Conservation (phyloP, 1,140 invertebrate genomes). For the Trichonephila clavipes region DNA sequence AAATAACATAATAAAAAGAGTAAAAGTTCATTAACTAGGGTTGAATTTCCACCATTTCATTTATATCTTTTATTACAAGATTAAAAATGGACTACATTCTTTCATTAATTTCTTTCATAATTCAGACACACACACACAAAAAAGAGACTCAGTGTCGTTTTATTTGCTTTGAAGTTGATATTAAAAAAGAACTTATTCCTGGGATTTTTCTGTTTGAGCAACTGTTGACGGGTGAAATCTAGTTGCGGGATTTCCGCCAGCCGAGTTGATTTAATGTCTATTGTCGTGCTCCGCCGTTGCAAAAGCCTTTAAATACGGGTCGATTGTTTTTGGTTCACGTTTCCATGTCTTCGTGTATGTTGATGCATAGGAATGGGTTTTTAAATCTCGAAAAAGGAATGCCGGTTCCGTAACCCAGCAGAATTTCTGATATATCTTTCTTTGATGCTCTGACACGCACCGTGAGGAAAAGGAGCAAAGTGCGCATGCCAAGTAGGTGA, state of each 20-base stretch:
- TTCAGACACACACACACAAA: background rate
- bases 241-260: background rate
- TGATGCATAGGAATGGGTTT: constrained; percentile 27
- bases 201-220: background rate
- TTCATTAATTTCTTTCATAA: background rate
- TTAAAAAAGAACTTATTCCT: background rate
- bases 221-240: background rate
- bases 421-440: background rate
- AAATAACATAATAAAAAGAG: too few species aligned
- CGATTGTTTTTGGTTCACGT: background rate
- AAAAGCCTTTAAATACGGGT: constrained; percentile 20
- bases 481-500: background rate
- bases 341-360: constrained; percentile 17
- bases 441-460: background rate
- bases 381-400: background rate
- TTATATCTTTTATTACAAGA: background rate
- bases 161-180: background rate
- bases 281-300: background rate
- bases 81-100: background rate
- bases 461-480: background rate
- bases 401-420: constrained; percentile 6
- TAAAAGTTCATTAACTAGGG: too few species aligned
- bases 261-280: background rate
- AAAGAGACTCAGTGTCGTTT: background rate
- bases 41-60: too few species aligned